These are phyloP conservation scores for Drosophila mimetica DNA, from an alignment of 2,888 invertebrate genomes.

Conservation along the genomic window DNA sequence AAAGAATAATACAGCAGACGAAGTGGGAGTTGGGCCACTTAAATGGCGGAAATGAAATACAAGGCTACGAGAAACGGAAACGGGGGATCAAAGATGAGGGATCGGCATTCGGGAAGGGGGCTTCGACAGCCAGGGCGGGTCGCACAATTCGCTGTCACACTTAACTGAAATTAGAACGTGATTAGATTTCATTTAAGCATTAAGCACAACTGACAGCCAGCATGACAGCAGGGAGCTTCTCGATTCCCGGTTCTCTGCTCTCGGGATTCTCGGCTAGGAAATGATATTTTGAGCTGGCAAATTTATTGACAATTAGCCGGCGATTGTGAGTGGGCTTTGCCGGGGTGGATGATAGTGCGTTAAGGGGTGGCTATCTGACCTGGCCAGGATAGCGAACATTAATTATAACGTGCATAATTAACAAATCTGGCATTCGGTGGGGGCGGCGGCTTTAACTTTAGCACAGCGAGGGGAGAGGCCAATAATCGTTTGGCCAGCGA, in stretches of 20 bases:
- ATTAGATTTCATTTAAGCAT: slow-evolving; percentile 78
- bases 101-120: background rate
- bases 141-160: slow-evolving; percentile 67
- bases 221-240: slow-evolving; percentile 50
- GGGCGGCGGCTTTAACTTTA: slow-evolving; percentile 43
- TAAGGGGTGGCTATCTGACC: background rate
- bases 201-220: slow-evolving; percentile 73
- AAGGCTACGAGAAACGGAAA: slow-evolving; percentile 44
- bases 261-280: slow-evolving; percentile 32
- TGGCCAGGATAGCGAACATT: slow-evolving; percentile 48
- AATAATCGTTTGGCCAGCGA: slow-evolving; percentile 51
- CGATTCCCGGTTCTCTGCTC: background rate
- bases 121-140: background rate
- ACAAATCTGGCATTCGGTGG: slow-evolving; percentile 69
- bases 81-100: slow-evolving; percentile 12
- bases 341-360: slow-evolving; percentile 3
- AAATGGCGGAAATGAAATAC: slow-evolving; percentile 70
- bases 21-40: slow-evolving; percentile 39
- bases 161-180: slow-evolving; percentile 78
- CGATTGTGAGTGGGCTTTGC: slow-evolving; percentile 12
- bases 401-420: slow-evolving; percentile 76
- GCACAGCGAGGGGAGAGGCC: slow-evolving; percentile 9
- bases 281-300: slow-evolving; percentile 72
- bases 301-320: slow-evolving; percentile 75
- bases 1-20: slow-evolving; percentile 26